A percentile compares a stretch with the other conserved stretches of the same genome.
Evolutionary conservation across 2,888 invertebrate species (phyloP).

Genomic region (Pyralis farinalis): DNA sequence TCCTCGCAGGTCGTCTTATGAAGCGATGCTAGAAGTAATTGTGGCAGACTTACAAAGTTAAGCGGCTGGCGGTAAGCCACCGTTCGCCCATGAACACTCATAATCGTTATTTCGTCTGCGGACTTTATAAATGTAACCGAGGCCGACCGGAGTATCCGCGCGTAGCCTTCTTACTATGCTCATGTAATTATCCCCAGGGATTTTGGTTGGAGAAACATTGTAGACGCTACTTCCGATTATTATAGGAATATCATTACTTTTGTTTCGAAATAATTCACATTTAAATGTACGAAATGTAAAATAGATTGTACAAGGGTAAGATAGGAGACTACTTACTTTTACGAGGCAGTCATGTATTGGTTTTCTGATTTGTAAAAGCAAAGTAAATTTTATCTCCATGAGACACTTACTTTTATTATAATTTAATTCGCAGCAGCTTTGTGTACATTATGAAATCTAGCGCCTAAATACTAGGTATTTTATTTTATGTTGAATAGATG

Average conservation of each 20-base stretch:
- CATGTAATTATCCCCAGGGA: constrained; percentile 20
- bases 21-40: constrained; percentile 67
- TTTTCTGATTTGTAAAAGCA: too few relatives aligned
- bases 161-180: constrained; percentile 9
- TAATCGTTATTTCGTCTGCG: constrained; percentile 78
- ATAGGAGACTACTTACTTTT: too few relatives aligned
- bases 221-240: background rate
- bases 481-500: too few relatives aligned
- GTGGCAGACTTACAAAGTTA: constrained; percentile 76
- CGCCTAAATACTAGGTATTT: too few relatives aligned
- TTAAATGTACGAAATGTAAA: too few relatives aligned
- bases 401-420: too few relatives aligned
- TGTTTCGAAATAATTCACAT: too few relatives aligned
- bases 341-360: too few relatives aligned
- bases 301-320: too few relatives aligned
- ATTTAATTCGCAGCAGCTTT: too few relatives aligned
- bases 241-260: background rate
- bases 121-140: constrained; percentile 69
- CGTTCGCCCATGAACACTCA: constrained; percentile 51
- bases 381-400: too few relatives aligned
- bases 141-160: constrained; percentile 33
- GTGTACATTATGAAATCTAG: too few relatives aligned
- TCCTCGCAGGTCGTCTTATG: constrained; percentile 59
- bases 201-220: background rate
- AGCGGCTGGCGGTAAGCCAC: constrained; percentile 63